phyloP scores from a whole-genome alignment of 2,888 invertebrate species.

The Sesia bembeciformis region DNA sequence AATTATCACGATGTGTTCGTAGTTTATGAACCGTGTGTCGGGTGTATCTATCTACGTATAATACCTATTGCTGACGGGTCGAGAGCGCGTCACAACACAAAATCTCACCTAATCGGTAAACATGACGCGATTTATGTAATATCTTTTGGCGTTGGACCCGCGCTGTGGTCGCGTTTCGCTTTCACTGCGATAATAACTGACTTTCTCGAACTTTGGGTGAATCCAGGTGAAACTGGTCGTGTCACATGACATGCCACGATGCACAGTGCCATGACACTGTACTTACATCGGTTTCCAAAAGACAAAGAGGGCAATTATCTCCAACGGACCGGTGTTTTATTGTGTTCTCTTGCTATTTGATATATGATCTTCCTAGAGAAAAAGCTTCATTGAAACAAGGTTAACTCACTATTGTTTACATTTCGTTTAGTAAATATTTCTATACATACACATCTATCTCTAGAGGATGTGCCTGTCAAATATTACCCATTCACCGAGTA shows the following conservation, averaged over 20 bases:
- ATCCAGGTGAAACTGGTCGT: conserved; percentile 14
- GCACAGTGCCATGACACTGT: background rate
- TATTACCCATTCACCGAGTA: background rate
- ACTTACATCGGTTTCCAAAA: background rate
- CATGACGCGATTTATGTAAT: conserved; percentile 53
- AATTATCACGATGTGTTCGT: too few relatives aligned
- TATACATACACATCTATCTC: background rate
- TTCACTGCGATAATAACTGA: conserved; percentile 47
- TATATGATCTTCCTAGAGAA: conserved; percentile 1
- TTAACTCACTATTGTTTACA: background rate
- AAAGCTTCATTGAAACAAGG: background rate
- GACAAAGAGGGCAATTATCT: conserved; percentile 9
- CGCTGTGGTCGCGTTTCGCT: conserved; percentile 47
- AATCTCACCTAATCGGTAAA: conserved; percentile 52
- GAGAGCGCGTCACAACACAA: conserved; percentile 9
- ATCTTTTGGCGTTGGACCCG: conserved; percentile 38
- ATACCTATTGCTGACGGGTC: too few relatives aligned
- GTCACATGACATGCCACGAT: conserved; percentile 6
- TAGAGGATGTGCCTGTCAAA: background rate
- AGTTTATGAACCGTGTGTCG: too few relatives aligned
- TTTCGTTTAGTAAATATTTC: background rate
- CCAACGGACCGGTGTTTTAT: conserved; percentile 15
- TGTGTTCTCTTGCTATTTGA: conserved; percentile 6
- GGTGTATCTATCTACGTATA: too few relatives aligned
- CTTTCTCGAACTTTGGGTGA: conserved; percentile 56